Base-by-base conservation (phyloP, 2,888 invertebrate genomes). In the Drosophila greeni region DNA sequence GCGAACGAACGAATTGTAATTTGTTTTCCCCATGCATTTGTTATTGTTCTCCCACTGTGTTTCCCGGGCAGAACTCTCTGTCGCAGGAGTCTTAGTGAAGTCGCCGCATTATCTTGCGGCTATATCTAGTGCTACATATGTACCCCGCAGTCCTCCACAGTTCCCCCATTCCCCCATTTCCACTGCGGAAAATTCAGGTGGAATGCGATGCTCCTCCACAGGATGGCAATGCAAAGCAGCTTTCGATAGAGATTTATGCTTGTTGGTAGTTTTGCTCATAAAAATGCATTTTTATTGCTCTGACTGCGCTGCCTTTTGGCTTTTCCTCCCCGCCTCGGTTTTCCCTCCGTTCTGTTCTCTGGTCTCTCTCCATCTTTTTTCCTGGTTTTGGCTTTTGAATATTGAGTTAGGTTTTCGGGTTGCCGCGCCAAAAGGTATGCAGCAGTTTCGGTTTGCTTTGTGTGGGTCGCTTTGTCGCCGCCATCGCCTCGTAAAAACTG, bases 221-320 rank as follows among this genome's bases (percentile, higher is more conserved):
- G 42, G 57, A 54, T 67, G 68, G 73, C 76, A 78, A 74, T 81
- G 81, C 84, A 84, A 82, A 84, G 81, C 81, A 84, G 81, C 84
- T 84, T 82, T 82, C 81, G 81, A 82, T 82, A 76, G 73, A 82
- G 81, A 82, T 82, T 82, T 82, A 82, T 82, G 84, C 75, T 82
- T 82, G 84, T 82, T 82, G 76, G 82, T 82, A 82, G 81, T 82
- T 82, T 80, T 82, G 81, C 84, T 84, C 81, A 82, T 82, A 82
- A 82, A 82, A 82, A 82, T 82, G 84, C 80, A 82, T 82, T 82
- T 82, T 82, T 82, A 82, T 82, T 82, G 84, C 81, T 79, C 82
- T 76, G 66, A 55, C 70, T 55, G 62, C 75, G 67, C 72, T 74
- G 74, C 70, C 26, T 73, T 70, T 66, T 69, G 51, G 59, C 48